phyloP scores from a whole-genome alignment of 2,113 vertebrate species.

The Patagioenas fasciata region DNA sequence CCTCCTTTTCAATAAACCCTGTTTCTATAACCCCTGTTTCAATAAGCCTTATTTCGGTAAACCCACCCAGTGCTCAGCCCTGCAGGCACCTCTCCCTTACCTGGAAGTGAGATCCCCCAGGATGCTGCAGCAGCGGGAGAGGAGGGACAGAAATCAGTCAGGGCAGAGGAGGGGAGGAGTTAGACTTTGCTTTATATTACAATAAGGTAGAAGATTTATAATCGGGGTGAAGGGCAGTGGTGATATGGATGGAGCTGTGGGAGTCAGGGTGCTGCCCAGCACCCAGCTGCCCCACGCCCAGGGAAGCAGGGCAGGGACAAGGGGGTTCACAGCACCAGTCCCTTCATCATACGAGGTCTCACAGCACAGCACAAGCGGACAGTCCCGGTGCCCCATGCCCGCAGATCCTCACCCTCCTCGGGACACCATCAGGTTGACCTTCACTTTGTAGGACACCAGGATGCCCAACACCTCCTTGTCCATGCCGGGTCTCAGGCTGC shows the following conservation, averaged over 20 bases:
- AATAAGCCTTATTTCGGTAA: neutral
- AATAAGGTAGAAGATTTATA: neutral
- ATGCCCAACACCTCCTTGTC: conserved; percentile 88
- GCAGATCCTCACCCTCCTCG: conserved; percentile 76
- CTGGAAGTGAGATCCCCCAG: conserved; percentile 86
- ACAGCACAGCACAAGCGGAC: neutral
- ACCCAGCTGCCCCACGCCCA: fast-evolving
- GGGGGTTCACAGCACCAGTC: fast-evolving
- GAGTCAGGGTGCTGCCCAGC: neutral
- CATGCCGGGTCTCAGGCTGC: conserved; percentile 78
- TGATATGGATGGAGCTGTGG: neutral
- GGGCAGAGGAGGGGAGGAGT: neutral
- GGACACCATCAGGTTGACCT: conserved; percentile 81
- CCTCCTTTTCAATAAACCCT: too few relatives aligned
- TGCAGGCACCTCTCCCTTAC: conserved; percentile 60
- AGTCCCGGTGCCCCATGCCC: fast-evolving
- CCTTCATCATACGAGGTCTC: neutral
- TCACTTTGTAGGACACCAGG: conserved; percentile 89
- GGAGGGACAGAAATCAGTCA: conserved; percentile 10
- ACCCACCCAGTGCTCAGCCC: neutral
- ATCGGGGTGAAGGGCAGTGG: neutral
- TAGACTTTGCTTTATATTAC: neutral
- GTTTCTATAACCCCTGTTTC: too few relatives aligned
- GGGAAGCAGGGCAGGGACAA: neutral
- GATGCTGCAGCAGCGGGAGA: conserved; percentile 70